These are phyloP conservation scores for Leucopternis melanops DNA, from an alignment of 2,113 vertebrate genomes.

Conservation along the genomic window DNA sequence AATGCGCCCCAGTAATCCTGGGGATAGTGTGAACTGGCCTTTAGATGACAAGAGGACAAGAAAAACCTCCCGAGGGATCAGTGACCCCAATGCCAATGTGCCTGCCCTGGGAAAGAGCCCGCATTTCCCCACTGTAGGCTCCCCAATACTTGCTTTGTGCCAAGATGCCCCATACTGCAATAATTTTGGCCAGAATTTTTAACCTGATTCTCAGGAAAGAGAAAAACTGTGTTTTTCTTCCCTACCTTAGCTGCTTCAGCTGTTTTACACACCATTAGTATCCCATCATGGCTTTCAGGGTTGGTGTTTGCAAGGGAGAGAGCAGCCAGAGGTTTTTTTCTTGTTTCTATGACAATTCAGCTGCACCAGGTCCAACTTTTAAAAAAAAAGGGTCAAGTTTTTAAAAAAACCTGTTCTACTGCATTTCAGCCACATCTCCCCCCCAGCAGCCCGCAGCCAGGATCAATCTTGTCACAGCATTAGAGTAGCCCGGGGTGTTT, in stretches of 20 bases:
- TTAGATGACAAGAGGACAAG: neutral
- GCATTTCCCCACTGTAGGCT: neutral
- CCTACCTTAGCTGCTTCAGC: neutral
- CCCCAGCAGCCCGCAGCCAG: neutral
- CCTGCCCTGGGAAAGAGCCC: accelerated
- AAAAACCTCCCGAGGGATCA: neutral
- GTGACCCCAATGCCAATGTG: accelerated
- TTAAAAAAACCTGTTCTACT: neutral
- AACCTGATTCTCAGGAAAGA: neutral
- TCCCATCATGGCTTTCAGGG: neutral
- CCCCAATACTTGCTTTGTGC: neutral
- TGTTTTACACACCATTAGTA: neutral
- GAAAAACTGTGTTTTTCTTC: neutral
- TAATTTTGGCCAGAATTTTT: neutral
- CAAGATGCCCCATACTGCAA: neutral
- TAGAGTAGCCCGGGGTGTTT: neutral
- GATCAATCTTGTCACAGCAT: neutral
- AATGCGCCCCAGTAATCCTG: neutral
- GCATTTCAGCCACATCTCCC: accelerated
- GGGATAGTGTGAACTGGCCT: neutral
- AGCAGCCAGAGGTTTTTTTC: neutral
- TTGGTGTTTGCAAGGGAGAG: neutral
- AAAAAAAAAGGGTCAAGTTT: neutral
- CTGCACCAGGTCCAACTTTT: no score
- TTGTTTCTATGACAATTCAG: neutral